phyloP scores from a whole-genome alignment of 2,113 vertebrate species.

The Corvus moneduloides region DNA sequence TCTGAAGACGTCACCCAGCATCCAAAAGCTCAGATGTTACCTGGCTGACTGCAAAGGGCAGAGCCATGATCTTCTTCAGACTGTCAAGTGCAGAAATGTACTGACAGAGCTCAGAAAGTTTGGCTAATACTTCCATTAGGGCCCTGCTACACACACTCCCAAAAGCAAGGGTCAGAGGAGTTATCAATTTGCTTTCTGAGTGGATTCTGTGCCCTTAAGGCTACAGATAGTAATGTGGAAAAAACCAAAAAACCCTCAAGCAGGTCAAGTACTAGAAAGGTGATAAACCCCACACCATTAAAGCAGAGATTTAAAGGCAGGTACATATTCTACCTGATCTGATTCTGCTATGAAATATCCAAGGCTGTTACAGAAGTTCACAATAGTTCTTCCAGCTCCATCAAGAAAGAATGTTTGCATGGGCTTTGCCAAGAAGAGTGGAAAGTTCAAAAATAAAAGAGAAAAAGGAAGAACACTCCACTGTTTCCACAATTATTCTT shows the following conservation, averaged over 20 bases:
- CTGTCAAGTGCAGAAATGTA: background rate
- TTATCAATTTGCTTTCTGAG: constrained; percentile 22
- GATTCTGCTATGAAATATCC: background rate
- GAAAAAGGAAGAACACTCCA: background rate
- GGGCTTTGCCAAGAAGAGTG: background rate
- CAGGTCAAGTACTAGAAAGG: background rate
- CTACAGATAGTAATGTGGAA: background rate
- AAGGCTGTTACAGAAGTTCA: background rate
- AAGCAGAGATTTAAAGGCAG: background rate
- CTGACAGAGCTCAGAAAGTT: background rate
- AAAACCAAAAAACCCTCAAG: background rate
- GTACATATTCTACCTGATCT: background rate
- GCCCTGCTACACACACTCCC: background rate
- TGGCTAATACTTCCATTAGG: background rate
- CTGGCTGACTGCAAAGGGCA: background rate
- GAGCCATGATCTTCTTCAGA: background rate
- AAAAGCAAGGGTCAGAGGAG: background rate
- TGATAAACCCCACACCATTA: background rate
- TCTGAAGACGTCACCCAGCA: background rate
- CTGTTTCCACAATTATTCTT: background rate
- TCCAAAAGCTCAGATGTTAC: background rate
- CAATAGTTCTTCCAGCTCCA: background rate
- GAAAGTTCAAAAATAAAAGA: background rate
- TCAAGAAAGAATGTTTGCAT: background rate
- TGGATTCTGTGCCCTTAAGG: background rate